phyloP scores from a whole-genome alignment of 2,888 invertebrate species.

The Cephus nigrinus region DNA sequence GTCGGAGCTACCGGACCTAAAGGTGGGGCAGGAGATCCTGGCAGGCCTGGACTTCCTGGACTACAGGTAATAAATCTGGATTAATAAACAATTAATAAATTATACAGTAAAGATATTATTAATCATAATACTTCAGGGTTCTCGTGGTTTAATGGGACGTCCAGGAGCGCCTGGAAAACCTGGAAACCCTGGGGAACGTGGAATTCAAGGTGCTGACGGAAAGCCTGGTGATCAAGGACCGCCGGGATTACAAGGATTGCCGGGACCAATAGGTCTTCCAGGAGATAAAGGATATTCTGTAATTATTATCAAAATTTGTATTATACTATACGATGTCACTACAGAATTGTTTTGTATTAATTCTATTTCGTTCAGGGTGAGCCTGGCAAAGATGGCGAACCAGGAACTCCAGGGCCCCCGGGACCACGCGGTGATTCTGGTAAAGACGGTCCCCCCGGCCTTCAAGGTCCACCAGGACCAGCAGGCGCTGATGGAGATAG shows the following conservation, averaged over 20 bases:
- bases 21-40: constrained; percentile 74
- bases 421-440: constrained; percentile 63
- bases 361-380: constrained; percentile 72
- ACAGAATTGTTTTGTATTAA: constrained; percentile 9
- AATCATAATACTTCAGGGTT: constrained; percentile 62
- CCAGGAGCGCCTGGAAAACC: constrained; percentile 78
- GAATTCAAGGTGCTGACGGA: constrained; percentile 85
- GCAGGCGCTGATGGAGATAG: constrained; percentile 81
- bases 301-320: constrained; percentile 44
- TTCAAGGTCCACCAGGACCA: constrained; percentile 76
- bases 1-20: constrained; percentile 68
- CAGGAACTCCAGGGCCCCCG: constrained; percentile 78
- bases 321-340: constrained; percentile 8
- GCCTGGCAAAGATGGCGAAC: constrained; percentile 83
- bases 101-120: neutral
- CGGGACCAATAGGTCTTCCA: constrained; percentile 81
- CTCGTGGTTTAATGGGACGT: constrained; percentile 75
- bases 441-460: constrained; percentile 72
- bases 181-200: constrained; percentile 79
- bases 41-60: constrained; percentile 72
- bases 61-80: constrained; percentile 50
- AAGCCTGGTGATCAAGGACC: constrained; percentile 86
- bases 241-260: constrained; percentile 83
- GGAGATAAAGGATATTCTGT: constrained; percentile 82
- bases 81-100: neutral